A percentile compares a stretch with the other conserved stretches of the same genome.
Evolutionary conservation across 92 coral and sea anemone species (phyloP).

Genomic region (Galaxea fascicularis): DNA sequence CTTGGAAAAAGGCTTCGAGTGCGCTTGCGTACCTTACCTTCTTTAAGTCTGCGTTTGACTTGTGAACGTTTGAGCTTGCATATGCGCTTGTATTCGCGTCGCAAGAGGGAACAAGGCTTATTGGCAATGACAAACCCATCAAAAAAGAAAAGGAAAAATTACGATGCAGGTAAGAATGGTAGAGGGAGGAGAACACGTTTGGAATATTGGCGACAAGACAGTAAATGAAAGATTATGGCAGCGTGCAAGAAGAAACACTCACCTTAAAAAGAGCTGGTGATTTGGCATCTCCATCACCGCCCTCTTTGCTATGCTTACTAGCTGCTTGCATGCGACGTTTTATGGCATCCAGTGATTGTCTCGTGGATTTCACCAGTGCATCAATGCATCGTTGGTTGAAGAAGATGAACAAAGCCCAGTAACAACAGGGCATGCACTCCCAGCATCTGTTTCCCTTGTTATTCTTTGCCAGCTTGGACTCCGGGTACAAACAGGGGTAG

Average conservation of each 20-base stretch:
- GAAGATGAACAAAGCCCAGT: slow-evolving; percentile 88
- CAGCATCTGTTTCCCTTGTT: slow-evolving; percentile 97
- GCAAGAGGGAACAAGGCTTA: background rate
- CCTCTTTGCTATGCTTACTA: slow-evolving; percentile 84
- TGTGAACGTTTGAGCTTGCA: too few relatives aligned
- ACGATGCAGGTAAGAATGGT: background rate
- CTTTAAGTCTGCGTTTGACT: too few relatives aligned
- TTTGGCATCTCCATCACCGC: slow-evolving; percentile 67
- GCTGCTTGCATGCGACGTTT: slow-evolving; percentile 95
- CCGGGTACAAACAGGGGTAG: slow-evolving; percentile 93
- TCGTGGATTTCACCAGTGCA: slow-evolving; percentile 86
- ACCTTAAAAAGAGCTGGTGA: slow-evolving; percentile 91
- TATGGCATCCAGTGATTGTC: slow-evolving; percentile 89
- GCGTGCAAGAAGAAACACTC: background rate
- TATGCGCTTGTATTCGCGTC: too few relatives aligned
- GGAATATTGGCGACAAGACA: background rate
- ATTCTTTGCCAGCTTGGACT: slow-evolving; percentile 94
- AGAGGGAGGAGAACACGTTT: background rate
- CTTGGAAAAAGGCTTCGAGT: too few relatives aligned
- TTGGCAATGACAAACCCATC: too few relatives aligned
- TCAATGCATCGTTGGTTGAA: slow-evolving; percentile 96
- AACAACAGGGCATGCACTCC: slow-evolving; percentile 99
- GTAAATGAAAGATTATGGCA: background rate
- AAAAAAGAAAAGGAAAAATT: too few relatives aligned
- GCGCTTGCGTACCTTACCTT: too few relatives aligned